Base-by-base conservation (phyloP, 1,140 invertebrate genomes). In the Manduca sexta region DNA sequence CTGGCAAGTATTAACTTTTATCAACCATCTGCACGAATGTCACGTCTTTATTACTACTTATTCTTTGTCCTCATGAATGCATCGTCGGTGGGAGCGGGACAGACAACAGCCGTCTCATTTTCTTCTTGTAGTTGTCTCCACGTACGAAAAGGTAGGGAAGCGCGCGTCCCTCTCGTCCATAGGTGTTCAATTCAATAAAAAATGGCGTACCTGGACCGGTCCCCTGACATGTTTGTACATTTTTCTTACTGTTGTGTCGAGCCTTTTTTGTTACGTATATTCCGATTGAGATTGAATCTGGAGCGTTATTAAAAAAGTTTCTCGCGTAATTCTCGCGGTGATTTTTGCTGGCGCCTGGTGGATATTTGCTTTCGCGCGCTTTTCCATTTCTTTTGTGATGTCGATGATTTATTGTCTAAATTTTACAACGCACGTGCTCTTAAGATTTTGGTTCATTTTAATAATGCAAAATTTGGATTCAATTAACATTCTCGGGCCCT, bases 21-120 rank as follows among this genome's bases (percentile, higher is more conserved):
- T 81, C 69, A 78, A 83, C 64, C 75, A 83, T 84, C 77, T 83
- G 77, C 69, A 84, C 64, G 72, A 78, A 69, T 80, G 75, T 82
- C 79, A 83, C 77, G 79, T 84, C 79, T 83, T 74, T 84, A 84
- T 84, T 78, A 72, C 75, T 79, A 74, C 75, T 79, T 83, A 83
- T 76, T 80, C 81, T 81, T 82, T 81, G 79, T 75, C 72, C 69
- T 74, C 65, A 62, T 74, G 72, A 70, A 78, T 78, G 77, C 70
- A 78, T 52, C 53, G 64, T 52, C 39, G 35, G 49, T 33, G 45
- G 45, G 62, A 64, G 46, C 51, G 46, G 56, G 72, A 77, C 33
- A 49, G 60, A 48, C 18, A 68, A 68, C 60, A 31, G 49, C 46
- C 42, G 58, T 79, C 71, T 52, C 62, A 40, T 62, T 80, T 41